Conservation (phyloP, 1,140 invertebrate species). For the Papilio helenus region DNA sequence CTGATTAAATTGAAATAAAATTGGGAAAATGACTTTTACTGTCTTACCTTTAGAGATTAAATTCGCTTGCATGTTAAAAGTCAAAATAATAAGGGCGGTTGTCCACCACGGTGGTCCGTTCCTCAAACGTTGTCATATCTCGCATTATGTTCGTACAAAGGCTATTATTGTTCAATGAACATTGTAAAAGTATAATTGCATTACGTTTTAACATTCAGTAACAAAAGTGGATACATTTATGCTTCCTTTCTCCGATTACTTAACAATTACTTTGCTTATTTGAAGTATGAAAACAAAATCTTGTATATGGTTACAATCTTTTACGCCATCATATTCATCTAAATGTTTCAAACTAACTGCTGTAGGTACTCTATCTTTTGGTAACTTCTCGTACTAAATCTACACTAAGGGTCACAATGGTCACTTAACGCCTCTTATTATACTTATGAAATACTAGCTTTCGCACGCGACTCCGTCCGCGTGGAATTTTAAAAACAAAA, state of each 20-base stretch:
- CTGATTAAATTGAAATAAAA: not conserved
- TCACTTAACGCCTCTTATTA: no score
- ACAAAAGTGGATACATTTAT: slow-evolving; percentile 49
- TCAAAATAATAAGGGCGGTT: not conserved
- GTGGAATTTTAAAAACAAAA: no score
- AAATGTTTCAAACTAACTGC: no score
- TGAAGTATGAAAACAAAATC: not conserved
- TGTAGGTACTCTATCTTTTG: no score
- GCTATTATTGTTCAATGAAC: slow-evolving; percentile 57
- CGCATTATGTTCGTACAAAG: slow-evolving; percentile 44
- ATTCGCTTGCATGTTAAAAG: not conserved
- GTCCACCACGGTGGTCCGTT: slow-evolving; percentile 49
- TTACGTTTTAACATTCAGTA: slow-evolving; percentile 54
- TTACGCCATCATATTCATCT: not conserved
- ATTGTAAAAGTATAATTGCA: slow-evolving; percentile 56
- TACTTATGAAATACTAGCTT: no score
- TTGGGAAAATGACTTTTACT: not conserved
- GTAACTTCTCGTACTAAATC: no score
- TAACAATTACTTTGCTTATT: not conserved
- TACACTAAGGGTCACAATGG: no score
- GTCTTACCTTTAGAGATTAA: not conserved
- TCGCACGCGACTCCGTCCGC: no score
- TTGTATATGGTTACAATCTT: not conserved
- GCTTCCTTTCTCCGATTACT: slow-evolving; percentile 6
- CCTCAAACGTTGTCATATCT: slow-evolving; percentile 61